Evolutionary conservation across 2,797 vertebrate species (phyloP), one percentile per base, ranked within the genome.

Genomic region (Crenuchus spilurus): DNA sequence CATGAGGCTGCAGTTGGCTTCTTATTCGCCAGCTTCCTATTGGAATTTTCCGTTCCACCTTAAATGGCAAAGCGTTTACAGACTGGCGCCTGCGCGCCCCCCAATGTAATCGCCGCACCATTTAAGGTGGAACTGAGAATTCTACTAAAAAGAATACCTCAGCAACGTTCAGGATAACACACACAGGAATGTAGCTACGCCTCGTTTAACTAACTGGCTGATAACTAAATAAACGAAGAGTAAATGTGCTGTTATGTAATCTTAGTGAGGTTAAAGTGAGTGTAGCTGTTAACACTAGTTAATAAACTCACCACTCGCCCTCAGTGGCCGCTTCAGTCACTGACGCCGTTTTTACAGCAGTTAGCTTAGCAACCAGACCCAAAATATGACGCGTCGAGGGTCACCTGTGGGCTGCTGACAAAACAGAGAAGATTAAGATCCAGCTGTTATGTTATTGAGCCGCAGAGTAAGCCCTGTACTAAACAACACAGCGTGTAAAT

Each of bases 271-370:
- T 2, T 20, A 54, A 9, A 3, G 1, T n/a, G 1, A 48, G 1
- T 20, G 54, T 2, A 30, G 52, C 11, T 54, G 4, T 7, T n/a
- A 11, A 58, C 20, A 60, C 42, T 55, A 49, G 55, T 60, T 61
- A 18, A 37, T 28, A 44, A 35, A 62, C 73, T 75, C 57, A 69
- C 74, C 74, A 16, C 26, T 46, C 39, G 39, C 39, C 22, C 35
- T 8, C 41, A 57, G 22, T 33, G 48, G 64, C 57, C 37, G 35
- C 65, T 48, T 39, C 24, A 33, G 18, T 66, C 22, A 58, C 20
- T 7, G 6, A 62, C 37, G 55, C 58, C 35, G 58, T 60, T 22
- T 3, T 11, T 10, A 22, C 26, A 6, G 14, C 35, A 6, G 39
- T 39, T 44, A 44, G 41, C 61, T 63, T 62, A 48, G 57, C 60